Evolutionary conservation across 92 coral and sea anemone species (phyloP).

Genomic region (Heliopora coerulea): DNA sequence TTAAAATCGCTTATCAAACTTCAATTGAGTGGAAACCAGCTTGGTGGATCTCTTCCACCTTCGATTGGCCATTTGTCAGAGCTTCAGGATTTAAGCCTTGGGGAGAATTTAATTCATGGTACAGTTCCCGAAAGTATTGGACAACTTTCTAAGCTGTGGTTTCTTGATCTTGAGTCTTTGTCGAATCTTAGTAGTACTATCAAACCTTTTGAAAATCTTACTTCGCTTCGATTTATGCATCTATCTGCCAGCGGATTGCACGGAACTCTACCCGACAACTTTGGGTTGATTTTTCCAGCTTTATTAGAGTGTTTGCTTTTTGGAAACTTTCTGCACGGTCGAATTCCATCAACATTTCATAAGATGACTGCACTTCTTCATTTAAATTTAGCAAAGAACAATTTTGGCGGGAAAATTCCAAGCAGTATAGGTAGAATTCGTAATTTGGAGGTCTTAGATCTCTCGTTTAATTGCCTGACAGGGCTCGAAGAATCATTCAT

Average conservation of each 20-base stretch:
- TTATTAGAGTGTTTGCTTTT: constrained; percentile 65
- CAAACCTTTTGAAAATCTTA: constrained; percentile 39
- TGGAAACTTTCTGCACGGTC: constrained; percentile 54
- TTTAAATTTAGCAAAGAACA: constrained; percentile 54
- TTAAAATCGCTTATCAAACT: constrained; percentile 59
- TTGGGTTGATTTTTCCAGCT: constrained; percentile 61
- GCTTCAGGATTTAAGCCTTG: constrained; percentile 74
- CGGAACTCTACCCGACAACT: constrained; percentile 60
- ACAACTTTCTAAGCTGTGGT: constrained; percentile 60
- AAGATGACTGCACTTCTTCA: constrained; percentile 51
- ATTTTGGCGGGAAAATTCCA: constrained; percentile 53
- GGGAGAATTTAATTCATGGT: constrained; percentile 58
- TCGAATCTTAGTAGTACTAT: constrained; percentile 42
- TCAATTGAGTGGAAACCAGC: constrained; percentile 57
- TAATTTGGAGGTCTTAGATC: constrained; percentile 50
- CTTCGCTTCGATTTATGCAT: constrained; percentile 59
- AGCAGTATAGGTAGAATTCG: constrained; percentile 49
- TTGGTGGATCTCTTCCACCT: constrained; percentile 56
- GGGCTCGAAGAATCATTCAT: constrained; percentile 52
- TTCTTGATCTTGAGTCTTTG: constrained; percentile 59
- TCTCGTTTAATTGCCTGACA: constrained; percentile 48
- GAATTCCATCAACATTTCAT: constrained; percentile 54
- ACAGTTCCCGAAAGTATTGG: constrained; percentile 61
- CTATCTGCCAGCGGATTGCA: constrained; percentile 59
- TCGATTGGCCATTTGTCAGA: constrained; percentile 67